Percentiles rank a stretch among this genome's conserved stretches.
Conservation (phyloP, 2,113 vertebrate genomes). For the Brienomyrus longianalis region DNA sequence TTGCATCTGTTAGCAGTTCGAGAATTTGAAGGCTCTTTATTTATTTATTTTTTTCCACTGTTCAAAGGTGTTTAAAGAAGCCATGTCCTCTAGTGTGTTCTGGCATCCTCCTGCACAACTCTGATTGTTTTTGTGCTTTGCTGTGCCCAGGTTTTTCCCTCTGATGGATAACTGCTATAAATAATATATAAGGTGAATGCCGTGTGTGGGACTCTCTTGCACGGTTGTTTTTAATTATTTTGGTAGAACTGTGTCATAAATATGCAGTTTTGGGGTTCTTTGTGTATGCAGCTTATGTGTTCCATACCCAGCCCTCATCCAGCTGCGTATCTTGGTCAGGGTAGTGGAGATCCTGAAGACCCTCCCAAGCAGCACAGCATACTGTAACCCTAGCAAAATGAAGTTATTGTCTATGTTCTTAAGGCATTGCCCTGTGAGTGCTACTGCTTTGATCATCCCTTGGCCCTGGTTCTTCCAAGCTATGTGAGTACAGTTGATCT, state of each 20-base stretch:
- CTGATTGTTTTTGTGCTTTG: background rate
- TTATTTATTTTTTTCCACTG: background rate
- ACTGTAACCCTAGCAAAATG: background rate
- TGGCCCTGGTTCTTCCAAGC: background rate
- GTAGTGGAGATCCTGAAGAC: background rate
- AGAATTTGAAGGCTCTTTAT: background rate
- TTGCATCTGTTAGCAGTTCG: background rate
- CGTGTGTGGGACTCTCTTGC: background rate
- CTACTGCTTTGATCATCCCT: background rate
- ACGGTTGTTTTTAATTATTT: background rate
- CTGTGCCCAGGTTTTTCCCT: background rate
- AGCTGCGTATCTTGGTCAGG: background rate
- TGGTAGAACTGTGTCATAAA: background rate
- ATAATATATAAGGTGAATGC: background rate
- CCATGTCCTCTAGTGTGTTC: background rate
- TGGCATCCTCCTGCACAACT: background rate
- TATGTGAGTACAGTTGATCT: background rate
- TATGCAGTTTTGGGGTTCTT: background rate
- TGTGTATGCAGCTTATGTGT: background rate
- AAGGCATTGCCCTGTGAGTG: background rate
- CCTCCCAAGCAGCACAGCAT: background rate
- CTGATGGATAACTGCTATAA: background rate
- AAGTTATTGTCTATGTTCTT: background rate
- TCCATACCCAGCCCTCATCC: background rate
- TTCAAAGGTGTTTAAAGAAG: background rate